Evolutionary conservation across 2,888 invertebrate genomes (phyloP).

Genomic region (Thyatira batis): DNA sequence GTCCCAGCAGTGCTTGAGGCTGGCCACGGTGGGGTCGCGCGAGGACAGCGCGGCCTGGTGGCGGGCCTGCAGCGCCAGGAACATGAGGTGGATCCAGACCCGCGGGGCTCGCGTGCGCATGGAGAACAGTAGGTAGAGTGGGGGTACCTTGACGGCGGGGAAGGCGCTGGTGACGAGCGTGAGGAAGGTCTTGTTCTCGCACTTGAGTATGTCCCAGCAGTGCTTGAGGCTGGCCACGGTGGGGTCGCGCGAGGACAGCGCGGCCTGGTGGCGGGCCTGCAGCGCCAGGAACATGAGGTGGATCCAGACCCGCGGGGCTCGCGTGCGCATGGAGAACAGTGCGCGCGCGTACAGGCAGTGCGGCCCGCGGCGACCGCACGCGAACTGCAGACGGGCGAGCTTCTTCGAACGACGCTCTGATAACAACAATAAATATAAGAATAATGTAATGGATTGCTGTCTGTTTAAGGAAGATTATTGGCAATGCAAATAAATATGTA

Average conservation of each 20-base stretch:
- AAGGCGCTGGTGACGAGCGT: slow-evolving; percentile 97
- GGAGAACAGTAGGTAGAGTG: neutral
- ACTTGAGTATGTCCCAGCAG: slow-evolving; percentile 97
- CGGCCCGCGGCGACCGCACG: slow-evolving; percentile 93
- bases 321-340: slow-evolving; percentile 89
- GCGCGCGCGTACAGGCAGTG: slow-evolving; percentile 94
- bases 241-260: slow-evolving; percentile 90
- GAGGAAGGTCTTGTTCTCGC: slow-evolving; percentile 93
- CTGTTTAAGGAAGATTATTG: too few species aligned
- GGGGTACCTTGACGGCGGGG: slow-evolving; percentile 90
- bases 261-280: slow-evolving; percentile 90
- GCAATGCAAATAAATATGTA: too few species aligned
- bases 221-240: slow-evolving; percentile 92
- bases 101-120: too few species aligned
- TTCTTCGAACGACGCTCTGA: slow-evolving; percentile 93
- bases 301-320: slow-evolving; percentile 94
- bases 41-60: too few species aligned
- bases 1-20: too few species aligned
- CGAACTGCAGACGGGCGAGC: slow-evolving; percentile 93
- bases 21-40: too few species aligned
- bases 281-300: slow-evolving; percentile 97
- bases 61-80: too few species aligned
- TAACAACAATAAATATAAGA: slow-evolving; percentile 73
- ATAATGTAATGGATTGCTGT: neutral
- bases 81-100: too few species aligned